Conservation (phyloP, 2,888 invertebrate genomes). For the Ferdinandea cuprea region DNA sequence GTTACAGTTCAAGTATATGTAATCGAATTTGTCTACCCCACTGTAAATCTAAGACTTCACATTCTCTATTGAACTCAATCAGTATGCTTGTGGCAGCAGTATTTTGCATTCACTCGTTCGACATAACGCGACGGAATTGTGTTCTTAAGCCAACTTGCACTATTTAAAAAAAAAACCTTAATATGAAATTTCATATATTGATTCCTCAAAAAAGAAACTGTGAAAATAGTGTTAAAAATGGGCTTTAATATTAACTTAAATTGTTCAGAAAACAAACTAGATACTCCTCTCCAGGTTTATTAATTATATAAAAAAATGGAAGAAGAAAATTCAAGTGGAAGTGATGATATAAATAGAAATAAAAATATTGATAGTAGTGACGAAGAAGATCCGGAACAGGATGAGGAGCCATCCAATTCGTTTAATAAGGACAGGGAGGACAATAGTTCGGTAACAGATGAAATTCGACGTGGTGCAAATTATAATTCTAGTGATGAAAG, state of each 20-base stretch:
- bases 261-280: slow-evolving; percentile 5
- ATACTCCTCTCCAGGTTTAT: neutral
- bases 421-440: slow-evolving; percentile 41
- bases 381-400: slow-evolving; percentile 43
- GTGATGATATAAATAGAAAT: slow-evolving; percentile 54
- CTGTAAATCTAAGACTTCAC: slow-evolving; percentile 44
- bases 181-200: slow-evolving; percentile 52
- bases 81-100: slow-evolving; percentile 47
- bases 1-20: too few species aligned
- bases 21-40: slow-evolving; percentile 2
- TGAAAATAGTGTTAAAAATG: neutral
- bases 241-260: neutral
- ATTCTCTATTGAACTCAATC: slow-evolving; percentile 51
- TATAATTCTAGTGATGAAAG: slow-evolving; percentile 48
- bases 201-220: slow-evolving; percentile 39
- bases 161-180: neutral
- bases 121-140: slow-evolving; percentile 32
- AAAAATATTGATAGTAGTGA: slow-evolving; percentile 56
- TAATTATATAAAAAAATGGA: slow-evolving; percentile 43
- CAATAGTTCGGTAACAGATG: slow-evolving; percentile 45
- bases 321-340: slow-evolving; percentile 40
- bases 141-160: slow-evolving; percentile 15
- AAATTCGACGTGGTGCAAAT: slow-evolving; percentile 29
- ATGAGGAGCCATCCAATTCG: slow-evolving; percentile 36
- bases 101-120: slow-evolving; percentile 52